A percentile compares a stretch with the other conserved stretches of the same genome.
Conservation (phyloP, 2,113 vertebrate genomes). For the Catagonus wagneri region DNA sequence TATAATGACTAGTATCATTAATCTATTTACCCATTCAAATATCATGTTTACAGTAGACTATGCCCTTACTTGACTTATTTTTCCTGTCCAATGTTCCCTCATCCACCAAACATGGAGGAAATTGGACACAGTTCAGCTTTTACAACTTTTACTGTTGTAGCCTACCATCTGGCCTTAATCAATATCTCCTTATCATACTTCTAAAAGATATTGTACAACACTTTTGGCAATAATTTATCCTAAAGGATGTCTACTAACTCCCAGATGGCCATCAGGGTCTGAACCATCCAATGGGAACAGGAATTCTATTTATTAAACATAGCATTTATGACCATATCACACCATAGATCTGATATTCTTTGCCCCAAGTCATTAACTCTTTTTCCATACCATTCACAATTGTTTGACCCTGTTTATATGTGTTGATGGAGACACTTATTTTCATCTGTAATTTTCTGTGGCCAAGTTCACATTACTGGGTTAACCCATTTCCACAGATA, state of each 20-base stretch:
- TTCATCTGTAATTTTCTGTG: not conserved
- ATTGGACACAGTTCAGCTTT: not conserved
- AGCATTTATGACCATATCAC: not conserved
- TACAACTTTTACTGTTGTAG: not conserved
- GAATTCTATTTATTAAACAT: not conserved
- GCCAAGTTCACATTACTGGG: not conserved
- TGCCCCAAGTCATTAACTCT: not conserved
- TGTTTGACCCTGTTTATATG: not conserved
- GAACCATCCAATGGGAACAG: not conserved
- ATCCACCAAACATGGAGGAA: not conserved
- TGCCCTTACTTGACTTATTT: not conserved
- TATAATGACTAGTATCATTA: not conserved
- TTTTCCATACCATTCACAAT: not conserved
- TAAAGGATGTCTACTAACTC: not conserved
- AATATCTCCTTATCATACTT: not conserved
- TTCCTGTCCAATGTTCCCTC: rapidly evolving
- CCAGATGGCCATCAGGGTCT: not conserved
- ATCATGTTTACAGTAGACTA: not conserved
- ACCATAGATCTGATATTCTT: not conserved
- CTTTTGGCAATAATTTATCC: not conserved
- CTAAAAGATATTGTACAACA: not conserved
- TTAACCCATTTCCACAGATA: not conserved
- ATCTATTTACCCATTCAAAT: not conserved
- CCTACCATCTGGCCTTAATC: not conserved
- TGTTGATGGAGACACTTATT: not conserved